Evolutionary conservation across 2,888 invertebrate species (phyloP), one percentile per base, ranked within the genome.

Genomic region (Hoplodrina ambigua): DNA sequence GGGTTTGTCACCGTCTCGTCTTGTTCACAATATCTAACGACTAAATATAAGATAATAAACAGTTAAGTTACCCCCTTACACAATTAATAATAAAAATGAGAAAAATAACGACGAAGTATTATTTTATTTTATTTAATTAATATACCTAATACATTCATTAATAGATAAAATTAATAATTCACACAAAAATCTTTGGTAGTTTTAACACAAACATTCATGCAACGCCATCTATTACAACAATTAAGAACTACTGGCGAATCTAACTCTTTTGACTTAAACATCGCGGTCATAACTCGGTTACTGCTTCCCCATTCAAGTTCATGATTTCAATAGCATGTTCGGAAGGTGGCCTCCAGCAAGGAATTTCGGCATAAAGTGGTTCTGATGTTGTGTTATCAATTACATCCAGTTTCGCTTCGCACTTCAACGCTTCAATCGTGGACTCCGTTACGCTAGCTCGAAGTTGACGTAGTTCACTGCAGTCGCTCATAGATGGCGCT

Each of bases 321-420:
- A 96, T 86, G 20, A 94, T 89, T 88, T 94, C 96, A 72, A 94
- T 88, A 1, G 95, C 94, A 79, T 94, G 94, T 83, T 94, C 95
- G n/a, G 94, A 94, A 33, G 94, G 93, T 46, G 96, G 94, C 85
- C 93, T 87, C 95, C 94, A 96, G 78, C 93, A 94, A 57, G 97
- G 97, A 73, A 97, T 97, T 92, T 97, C 97, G 73, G 97, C 97
- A 85, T 97, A 97, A 33, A 97, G 90, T 60, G 97, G 97, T 86
- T 97, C 97, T 4, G 93, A 90, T 44, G 92, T 94, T 1, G 93
- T 91, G 37, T 86, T 88, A 78, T 95, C 94, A 71, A 95, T 90
- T 30, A 92, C 88, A 78, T 96, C 95, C 15, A 93, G 81, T 83
- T 92, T 92, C 0, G 94, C 94, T 90, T 96, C 96, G 63, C 95